phyloP scores from a whole-genome alignment of 2,888 invertebrate genomes.

The Leuctra nigra region DNA sequence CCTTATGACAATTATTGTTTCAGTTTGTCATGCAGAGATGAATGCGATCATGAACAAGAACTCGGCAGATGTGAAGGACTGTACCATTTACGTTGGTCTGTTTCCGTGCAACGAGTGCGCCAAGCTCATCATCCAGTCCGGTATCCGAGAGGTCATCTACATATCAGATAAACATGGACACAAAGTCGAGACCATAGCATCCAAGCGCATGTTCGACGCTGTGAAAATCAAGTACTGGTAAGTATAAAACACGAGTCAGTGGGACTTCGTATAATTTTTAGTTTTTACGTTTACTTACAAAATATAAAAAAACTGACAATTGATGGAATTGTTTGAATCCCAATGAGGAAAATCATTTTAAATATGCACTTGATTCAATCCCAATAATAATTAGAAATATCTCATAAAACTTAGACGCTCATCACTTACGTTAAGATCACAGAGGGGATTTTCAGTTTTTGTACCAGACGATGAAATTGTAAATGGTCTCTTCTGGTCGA shows the following conservation, averaged over 20 bases:
- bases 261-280: too few species aligned
- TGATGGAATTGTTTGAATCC: too few species aligned
- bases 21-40: slow-evolving; percentile 96
- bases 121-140: slow-evolving; percentile 91
- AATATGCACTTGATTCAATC: too few species aligned
- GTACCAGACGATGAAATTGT: too few species aligned
- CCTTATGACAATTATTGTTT: slow-evolving; percentile 36
- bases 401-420: too few species aligned
- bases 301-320: neutral
- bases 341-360: too few species aligned
- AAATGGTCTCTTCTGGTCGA: too few species aligned
- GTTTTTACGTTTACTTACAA: neutral
- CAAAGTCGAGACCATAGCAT: slow-evolving; percentile 62
- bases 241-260: too few species aligned
- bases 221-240: slow-evolving; percentile 64
- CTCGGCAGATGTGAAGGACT: slow-evolving; percentile 64
- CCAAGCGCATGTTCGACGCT: slow-evolving; percentile 75
- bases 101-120: slow-evolving; percentile 99
- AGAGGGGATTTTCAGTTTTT: too few species aligned
- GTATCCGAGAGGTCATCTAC: slow-evolving; percentile 72
- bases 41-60: slow-evolving; percentile 95
- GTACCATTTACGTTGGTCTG: slow-evolving; percentile 79
- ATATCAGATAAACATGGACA: slow-evolving; percentile 74
- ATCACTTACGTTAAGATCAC: too few species aligned
- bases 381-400: too few species aligned